phyloP scores from a whole-genome alignment of 1,140 invertebrate species.

The Zaprionus ghesquierei region DNA sequence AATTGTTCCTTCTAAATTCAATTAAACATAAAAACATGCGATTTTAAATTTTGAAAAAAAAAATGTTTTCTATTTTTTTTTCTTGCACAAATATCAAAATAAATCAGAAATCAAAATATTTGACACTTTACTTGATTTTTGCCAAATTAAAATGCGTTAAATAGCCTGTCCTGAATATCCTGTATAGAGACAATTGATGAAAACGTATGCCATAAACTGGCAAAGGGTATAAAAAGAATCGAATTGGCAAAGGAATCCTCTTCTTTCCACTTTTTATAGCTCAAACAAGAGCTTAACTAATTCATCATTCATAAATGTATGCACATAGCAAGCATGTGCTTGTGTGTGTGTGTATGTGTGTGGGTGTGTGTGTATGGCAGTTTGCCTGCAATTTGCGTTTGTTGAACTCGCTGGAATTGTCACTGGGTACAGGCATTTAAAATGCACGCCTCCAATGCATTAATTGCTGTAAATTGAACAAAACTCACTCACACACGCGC shows the following conservation, averaged over 20 bases:
- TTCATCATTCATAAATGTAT: constrained; percentile 1
- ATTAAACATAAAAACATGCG: too few relatives aligned
- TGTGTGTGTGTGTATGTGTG: background rate
- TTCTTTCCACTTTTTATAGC: background rate
- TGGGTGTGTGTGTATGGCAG: background rate
- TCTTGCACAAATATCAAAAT: too few relatives aligned
- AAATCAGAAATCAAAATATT: too few relatives aligned
- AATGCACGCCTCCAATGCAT: constrained; percentile 43
- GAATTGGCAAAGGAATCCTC: too few relatives aligned
- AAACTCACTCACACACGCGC: background rate
- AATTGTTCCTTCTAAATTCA: too few relatives aligned
- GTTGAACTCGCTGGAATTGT: constrained; percentile 45
- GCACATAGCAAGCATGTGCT: background rate
- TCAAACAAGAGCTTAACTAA: background rate
- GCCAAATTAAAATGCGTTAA: too few relatives aligned
- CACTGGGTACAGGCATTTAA: constrained; percentile 38
- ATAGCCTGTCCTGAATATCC: too few relatives aligned
- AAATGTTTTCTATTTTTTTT: too few relatives aligned
- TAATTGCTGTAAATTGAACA: constrained; percentile 48
- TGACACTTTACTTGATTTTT: too few relatives aligned
- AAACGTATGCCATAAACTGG: background rate
- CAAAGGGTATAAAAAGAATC: background rate
- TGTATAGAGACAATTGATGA: too few relatives aligned
- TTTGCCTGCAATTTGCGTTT: constrained; percentile 31
- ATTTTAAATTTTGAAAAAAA: too few relatives aligned